Evolutionary conservation across 2,888 invertebrate species (phyloP).

Genomic region (Lamellibrachia columna): DNA sequence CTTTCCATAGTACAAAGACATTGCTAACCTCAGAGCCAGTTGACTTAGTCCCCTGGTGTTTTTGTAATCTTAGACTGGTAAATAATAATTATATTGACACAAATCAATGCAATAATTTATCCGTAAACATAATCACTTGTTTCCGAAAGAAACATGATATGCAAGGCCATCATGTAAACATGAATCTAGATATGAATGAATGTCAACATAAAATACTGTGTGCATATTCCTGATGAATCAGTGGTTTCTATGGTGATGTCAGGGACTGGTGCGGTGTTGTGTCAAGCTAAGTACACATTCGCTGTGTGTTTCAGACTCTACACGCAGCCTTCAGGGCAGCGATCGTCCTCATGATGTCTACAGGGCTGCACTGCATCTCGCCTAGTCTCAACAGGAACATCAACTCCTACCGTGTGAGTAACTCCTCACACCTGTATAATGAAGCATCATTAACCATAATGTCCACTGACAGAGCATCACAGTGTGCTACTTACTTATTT

Average conservation of each 20-base stretch:
- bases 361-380: slow-evolving; percentile 16
- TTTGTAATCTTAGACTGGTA: background rate
- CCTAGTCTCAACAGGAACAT: background rate
- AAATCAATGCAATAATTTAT: background rate
- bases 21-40: background rate
- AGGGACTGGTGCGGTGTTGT: background rate
- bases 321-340: background rate
- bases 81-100: background rate
- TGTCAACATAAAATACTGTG: background rate
- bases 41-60: background rate
- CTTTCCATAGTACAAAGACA: background rate
- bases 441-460: background rate
- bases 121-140: background rate
- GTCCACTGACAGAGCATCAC: background rate
- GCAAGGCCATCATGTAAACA: background rate
- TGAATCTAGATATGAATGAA: background rate
- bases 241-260: background rate
- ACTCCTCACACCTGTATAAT: background rate
- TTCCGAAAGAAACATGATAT: background rate
- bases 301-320: background rate
- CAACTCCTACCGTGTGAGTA: background rate
- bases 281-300: background rate
- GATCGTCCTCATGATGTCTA: background rate
- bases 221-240: background rate
- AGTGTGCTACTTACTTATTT: no score